Percentiles rank a stretch among this genome's conserved stretches.
These are phyloP conservation scores for Luperina nickerlii DNA, from an alignment of 2,888 invertebrate species.

Conservation along the genomic window DNA sequence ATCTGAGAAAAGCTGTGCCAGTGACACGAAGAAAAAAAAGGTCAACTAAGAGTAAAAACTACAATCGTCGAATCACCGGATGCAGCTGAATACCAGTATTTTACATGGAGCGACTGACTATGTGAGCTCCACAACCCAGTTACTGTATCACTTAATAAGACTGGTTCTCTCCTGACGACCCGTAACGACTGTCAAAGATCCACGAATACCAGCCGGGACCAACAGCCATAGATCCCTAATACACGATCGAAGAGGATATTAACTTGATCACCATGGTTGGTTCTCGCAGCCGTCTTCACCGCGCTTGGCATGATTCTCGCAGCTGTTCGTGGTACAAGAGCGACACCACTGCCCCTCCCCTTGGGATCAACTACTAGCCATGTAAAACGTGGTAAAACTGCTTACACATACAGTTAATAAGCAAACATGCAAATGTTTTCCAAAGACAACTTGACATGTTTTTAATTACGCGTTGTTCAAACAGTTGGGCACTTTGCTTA, in stretches of 20 bases:
- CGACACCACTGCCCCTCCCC: background rate
- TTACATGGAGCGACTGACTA: no score
- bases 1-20: no score
- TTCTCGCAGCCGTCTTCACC: background rate
- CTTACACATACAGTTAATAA: background rate
- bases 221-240: background rate
- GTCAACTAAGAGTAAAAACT: background rate
- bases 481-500: constrained; percentile 22
- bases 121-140: no score
- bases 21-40: no score
- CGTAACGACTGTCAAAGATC: no score
- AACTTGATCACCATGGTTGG: background rate
- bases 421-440: background rate
- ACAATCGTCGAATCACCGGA: background rate
- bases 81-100: no score
- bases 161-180: no score
- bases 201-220: no score
- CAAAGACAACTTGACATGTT: constrained; percentile 23
- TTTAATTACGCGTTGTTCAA: constrained; percentile 27
- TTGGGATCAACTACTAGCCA: background rate
- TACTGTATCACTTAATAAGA: no score
- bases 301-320: background rate
- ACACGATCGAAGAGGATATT: no score
- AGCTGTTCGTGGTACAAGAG: background rate
- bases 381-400: constrained; percentile 2